These are phyloP conservation scores for Ichneumoninae sp. DNA, from an alignment of 2,888 invertebrate species.

Conservation along the genomic window DNA sequence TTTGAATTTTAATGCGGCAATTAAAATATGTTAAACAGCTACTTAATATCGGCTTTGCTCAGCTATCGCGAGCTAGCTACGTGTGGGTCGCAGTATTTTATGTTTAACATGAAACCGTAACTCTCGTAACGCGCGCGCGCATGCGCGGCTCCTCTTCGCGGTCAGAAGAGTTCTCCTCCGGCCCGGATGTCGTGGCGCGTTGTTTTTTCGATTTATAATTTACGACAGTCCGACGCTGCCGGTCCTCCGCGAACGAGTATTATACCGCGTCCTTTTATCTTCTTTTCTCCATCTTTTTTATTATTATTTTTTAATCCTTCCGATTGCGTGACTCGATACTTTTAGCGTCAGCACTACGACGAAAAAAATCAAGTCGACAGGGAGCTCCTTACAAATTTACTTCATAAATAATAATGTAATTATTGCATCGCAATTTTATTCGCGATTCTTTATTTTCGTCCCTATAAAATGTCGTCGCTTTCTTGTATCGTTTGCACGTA, in stretches of 20 bases:
- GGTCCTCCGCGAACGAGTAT: conserved; percentile 50
- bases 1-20: conserved; percentile 78
- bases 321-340: conserved; percentile 34
- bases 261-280: conserved; percentile 28
- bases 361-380: not conserved
- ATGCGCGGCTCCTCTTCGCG: conserved; percentile 10
- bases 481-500: not conserved
- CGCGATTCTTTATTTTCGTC: conserved; percentile 9
- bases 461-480: conserved; percentile 2
- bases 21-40: conserved; percentile 82
- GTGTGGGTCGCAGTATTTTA: conserved; percentile 77
- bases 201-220: conserved; percentile 69
- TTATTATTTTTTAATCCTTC: conserved; percentile 23
- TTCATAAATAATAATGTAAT: conserved; percentile 32
- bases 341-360: not conserved
- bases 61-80: conserved; percentile 62
- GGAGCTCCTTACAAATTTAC: conserved; percentile 19
- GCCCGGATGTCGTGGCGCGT: conserved; percentile 38
- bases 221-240: conserved; percentile 64
- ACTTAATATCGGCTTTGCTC: conserved; percentile 73
- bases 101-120: conserved; percentile 81
- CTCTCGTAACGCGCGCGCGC: conserved; percentile 72
- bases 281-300: conserved; percentile 26
- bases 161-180: not conserved
- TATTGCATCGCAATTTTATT: not conserved